phyloP scores from a whole-genome alignment of 2,797 vertebrate species.

The Coracias cyanogaster region DNA sequence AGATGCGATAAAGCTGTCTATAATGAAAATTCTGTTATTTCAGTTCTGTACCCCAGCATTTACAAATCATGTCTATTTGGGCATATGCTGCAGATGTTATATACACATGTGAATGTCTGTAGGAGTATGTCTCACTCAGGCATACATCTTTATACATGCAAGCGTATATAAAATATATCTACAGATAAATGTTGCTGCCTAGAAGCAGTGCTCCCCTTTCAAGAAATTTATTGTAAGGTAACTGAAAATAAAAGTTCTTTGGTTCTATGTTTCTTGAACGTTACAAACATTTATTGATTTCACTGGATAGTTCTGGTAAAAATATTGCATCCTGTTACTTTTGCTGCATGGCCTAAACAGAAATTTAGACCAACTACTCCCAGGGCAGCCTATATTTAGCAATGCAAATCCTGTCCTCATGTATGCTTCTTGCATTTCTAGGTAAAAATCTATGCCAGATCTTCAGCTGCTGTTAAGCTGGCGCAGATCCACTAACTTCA shows the following conservation, averaged over 20 bases:
- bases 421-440: not conserved
- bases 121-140: not conserved
- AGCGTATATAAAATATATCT: not conserved
- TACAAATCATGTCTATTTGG: conserved; percentile 33
- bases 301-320: not conserved
- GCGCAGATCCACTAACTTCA: not conserved
- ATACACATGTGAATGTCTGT: not conserved
- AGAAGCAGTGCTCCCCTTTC: not conserved
- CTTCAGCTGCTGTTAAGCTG: conserved; percentile 12
- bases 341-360: not conserved
- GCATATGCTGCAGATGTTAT: not conserved
- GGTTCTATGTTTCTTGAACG: not conserved
- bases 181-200: not conserved
- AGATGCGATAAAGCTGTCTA: conserved; percentile 66
- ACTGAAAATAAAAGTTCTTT: not conserved
- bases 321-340: not conserved
- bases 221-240: not conserved
- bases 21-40: conserved; percentile 58
- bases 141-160: not conserved
- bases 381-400: not conserved
- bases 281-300: not conserved
- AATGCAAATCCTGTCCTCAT: not conserved
- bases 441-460: not conserved
- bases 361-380: not conserved
- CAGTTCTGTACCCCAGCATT: conserved; percentile 47